phyloP scores from a whole-genome alignment of 2,888 invertebrate genomes.

The Matsumyia berberina region DNA sequence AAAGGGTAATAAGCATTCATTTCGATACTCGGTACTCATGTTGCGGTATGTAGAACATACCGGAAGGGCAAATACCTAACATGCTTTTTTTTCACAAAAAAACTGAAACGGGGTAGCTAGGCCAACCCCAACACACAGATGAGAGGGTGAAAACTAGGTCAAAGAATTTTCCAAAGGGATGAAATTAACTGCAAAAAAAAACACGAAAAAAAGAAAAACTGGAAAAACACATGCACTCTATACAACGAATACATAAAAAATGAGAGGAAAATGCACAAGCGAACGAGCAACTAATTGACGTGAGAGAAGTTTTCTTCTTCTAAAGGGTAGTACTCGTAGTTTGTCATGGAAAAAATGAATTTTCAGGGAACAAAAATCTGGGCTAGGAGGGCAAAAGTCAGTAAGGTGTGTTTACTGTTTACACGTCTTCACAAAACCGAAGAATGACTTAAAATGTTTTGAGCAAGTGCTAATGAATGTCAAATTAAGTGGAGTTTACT shows the following conservation, averaged over 20 bases:
- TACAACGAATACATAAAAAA: slow-evolving; percentile 48
- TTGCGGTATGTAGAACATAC: slow-evolving; percentile 76
- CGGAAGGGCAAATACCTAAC: slow-evolving; percentile 75
- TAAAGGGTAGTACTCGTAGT: slow-evolving; percentile 56
- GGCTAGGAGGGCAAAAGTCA: slow-evolving; percentile 72
- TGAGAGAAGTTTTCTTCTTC: slow-evolving; percentile 71
- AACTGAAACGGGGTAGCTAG: slow-evolving; percentile 69
- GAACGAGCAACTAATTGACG: slow-evolving; percentile 74
- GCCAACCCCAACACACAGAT: slow-evolving; percentile 61
- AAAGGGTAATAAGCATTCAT: slow-evolving; percentile 66
- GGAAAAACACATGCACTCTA: slow-evolving; percentile 67
- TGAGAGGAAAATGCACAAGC: slow-evolving; percentile 60
- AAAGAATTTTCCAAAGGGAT: slow-evolving; percentile 75
- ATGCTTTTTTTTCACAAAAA: slow-evolving; percentile 69
- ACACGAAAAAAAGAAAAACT: slow-evolving; percentile 49
- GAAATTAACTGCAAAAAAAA: slow-evolving; percentile 74
- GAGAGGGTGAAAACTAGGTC: slow-evolving; percentile 76
- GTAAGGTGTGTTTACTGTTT: slow-evolving; percentile 28
- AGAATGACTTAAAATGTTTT: slow-evolving; percentile 60
- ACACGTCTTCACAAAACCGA: no score
- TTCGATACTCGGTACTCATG: slow-evolving; percentile 59
- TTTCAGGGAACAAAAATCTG: slow-evolving; percentile 52
- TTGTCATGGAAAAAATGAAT: slow-evolving; percentile 51
- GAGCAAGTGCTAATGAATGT: slow-evolving; percentile 57
- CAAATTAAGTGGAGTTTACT: slow-evolving; percentile 23